Evolutionary conservation across 2,113 vertebrate species (phyloP).

Genomic region (Macaca fascicularis): T2T-MFA8v1.1 NC_088393.1:2621501-2622000

Average conservation of each 20-base stretch:
- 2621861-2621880: background rate
- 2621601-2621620: conserved; percentile 97
- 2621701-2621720: background rate
- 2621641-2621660: conserved; percentile 98
- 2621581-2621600: conserved; percentile 96
- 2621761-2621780: background rate
- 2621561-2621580: conserved; percentile 96
- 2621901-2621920: background rate
- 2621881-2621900: background rate
- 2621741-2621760: no score
- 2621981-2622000: background rate
- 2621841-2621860: no score
- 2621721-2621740: fast-evolving
- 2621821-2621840: no score
- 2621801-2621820: no score
- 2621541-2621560: background rate
- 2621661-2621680: conserved; percentile 88
- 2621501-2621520: background rate
- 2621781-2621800: no score
- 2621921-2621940: no score
- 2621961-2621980: background rate
- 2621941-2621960: background rate
- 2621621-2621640: conserved; percentile 97
- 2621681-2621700: background rate
- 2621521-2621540: background rate